Base-by-base conservation (phyloP, 2,888 invertebrate species). In the Charanyca ferruginea region DNA sequence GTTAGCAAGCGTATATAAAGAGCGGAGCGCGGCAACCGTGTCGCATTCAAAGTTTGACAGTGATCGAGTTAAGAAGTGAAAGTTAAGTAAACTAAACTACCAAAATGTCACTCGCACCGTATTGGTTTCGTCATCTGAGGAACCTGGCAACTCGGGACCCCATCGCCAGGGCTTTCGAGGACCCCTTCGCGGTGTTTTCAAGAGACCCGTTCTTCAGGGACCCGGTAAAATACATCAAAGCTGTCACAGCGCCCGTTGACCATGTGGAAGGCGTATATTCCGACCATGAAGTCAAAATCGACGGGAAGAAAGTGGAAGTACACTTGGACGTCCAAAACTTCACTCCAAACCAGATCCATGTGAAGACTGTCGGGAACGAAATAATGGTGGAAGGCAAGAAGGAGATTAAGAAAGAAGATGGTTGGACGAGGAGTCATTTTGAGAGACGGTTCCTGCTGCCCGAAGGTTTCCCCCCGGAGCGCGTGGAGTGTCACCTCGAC, bases 341-440 rank as follows among this genome's bases (percentile, higher is more conserved):
- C 84, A 93, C 96, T n/a, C 98, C 98, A 0, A 96, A 97, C 18
- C 98, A 98, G 89, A 97, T 98, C 42, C 96, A 96, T 9, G 98
- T 98, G 22, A 98, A 98, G 89, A 97, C 97, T 0, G 96, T 97
- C 0, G 98, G 97, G 8, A 96, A 97, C 75, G 96, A 96, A 61
- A 96, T 98, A 25, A 96, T 97, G 57, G 96, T 98, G n/a, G 97
- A 98, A 89, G 98, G 97, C 0, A 97, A 97, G 86, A 98, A 97
- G 85, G 97, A 97, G 83, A 97, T 98, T 73, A 97, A 97, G 79
- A 96, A 96, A 49, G 97, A 98, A 77, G 97, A 97, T 80, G 98
- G 98, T 0, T 97, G 96, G 89, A 97, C 98, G 25, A 97, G 97
- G 45, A 96, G 98, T 63, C 97, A 98, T 76, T 97, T 98, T 82